Percentiles rank a stretch among this genome's conserved stretches.
Evolutionary conservation across 2,797 vertebrate genomes (phyloP).

Genomic region (Manis javanica): DNA sequence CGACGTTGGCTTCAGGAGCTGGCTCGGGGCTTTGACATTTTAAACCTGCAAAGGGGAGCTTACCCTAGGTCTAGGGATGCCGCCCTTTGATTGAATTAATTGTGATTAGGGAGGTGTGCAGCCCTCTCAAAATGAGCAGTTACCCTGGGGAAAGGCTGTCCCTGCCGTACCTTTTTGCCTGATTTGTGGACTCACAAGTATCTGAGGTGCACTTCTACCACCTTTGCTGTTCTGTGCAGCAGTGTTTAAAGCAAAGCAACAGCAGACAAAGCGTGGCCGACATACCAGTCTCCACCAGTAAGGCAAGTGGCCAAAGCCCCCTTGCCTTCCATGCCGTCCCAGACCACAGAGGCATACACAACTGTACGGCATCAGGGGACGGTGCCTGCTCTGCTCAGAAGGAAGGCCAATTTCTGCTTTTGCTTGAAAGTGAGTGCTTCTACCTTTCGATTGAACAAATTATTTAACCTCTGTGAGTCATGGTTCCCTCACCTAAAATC

Average conservation of each 20-base stretch:
- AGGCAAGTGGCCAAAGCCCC: neutral
- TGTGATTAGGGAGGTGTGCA: neutral
- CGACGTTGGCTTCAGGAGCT: neutral
- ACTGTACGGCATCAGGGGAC: neutral
- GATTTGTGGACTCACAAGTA: neutral
- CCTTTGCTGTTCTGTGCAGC: neutral
- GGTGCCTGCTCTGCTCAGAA: neutral
- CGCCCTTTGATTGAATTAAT: neutral
- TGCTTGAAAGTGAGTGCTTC: neutral
- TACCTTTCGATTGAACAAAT: neutral
- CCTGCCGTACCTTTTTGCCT: neutral
- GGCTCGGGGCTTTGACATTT: neutral
- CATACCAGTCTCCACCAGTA: neutral
- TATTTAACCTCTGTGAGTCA: neutral
- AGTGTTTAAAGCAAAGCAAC: conserved; percentile 33
- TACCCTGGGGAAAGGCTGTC: neutral
- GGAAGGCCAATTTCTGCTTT: neutral
- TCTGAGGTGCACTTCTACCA: neutral
- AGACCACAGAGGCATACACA: neutral
- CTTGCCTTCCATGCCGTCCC: neutral
- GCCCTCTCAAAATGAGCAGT: neutral
- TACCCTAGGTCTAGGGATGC: neutral
- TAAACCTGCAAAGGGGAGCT: neutral
- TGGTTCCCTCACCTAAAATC: neutral
- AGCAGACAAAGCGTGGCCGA: neutral